phyloP scores from a whole-genome alignment of 2,797 vertebrate genomes.

The Anniella stebbinsi region DNA sequence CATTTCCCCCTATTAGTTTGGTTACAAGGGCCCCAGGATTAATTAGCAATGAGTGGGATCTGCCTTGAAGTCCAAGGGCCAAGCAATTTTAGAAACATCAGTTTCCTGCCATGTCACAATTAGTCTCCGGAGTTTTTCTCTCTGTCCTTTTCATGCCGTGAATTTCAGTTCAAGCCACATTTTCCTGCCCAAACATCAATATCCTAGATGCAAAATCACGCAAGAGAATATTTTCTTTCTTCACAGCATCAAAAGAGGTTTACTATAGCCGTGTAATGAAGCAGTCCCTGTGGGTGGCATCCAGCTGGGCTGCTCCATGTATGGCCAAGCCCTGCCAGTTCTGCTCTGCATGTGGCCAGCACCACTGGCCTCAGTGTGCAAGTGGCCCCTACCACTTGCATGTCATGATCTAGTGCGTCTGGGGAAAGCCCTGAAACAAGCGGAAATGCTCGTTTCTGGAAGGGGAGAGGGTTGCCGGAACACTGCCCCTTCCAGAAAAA shows the following conservation, averaged over 20 bases:
- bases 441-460: too few relatives aligned
- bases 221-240: background rate
- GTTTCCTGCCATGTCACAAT: slow-evolving; percentile 27
- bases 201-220: background rate
- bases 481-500: too few relatives aligned
- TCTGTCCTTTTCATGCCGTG: slow-evolving; percentile 1
- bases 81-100: slow-evolving; percentile 24
- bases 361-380: too few relatives aligned
- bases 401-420: too few relatives aligned
- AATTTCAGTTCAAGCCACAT: background rate
- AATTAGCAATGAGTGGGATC: background rate
- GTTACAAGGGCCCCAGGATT: background rate
- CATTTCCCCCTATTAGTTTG: slow-evolving; percentile 7
- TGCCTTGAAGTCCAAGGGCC: slow-evolving; percentile 27
- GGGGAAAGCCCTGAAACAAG: too few relatives aligned
- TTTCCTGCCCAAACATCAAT: background rate
- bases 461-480: too few relatives aligned
- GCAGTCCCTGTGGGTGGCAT: background rate
- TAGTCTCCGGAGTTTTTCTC: slow-evolving; percentile 9
- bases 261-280: background rate
- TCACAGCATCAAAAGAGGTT: background rate
- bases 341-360: too few relatives aligned
- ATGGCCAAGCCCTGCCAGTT: too few relatives aligned
- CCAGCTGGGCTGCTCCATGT: too few relatives aligned
- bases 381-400: too few relatives aligned